Evolutionary conservation across 2,888 invertebrate genomes (phyloP), one percentile per base, ranked within the genome.

Genomic region (Euspilapteryx auroguttella): DNA sequence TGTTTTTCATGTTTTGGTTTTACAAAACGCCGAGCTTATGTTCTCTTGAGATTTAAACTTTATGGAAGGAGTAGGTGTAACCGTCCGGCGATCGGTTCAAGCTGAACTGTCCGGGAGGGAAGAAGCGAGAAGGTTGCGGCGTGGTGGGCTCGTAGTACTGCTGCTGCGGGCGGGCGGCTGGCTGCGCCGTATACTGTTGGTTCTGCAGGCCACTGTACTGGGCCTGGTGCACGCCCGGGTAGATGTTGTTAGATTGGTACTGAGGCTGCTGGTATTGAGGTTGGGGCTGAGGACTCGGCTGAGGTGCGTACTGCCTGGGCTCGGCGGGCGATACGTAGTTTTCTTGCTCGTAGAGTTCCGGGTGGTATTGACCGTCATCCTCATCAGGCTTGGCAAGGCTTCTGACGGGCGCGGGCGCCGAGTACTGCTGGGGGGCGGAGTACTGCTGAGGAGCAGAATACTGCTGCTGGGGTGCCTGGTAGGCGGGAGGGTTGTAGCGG

Each of bases 61-160:
- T 87, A 73, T 86, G 87, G 79, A 90, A 90, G 40, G 85, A 87
- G 69, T 89, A 92, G 47, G 89, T 87, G 76, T 85, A 92, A 48
- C 92, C 92, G 51, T 92, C 92, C 22, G 91, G 91, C 33, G 89
- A 89, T 52, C 92, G 80, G 78, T 90, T 91, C 42, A 93, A 78
- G 42, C 85, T 86, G 47, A 92, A 81, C 63, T 91, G 90, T 40
- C 92, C 92, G 15, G 91, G 90, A 29, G 89, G 90, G 55, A 86
- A 87, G 76, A 89, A 89, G 44, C 86, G 81, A 47, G 82, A 80
- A 12, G 89, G 87, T 14, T 82, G 71, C 35, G 81, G 86, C 29
- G 89, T 89, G 34, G 79, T 76, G 15, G 69, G 55, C 32, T 77
- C 73, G 47, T 77, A 78, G 52, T 82, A 80, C 36, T 78, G 78